Evolutionary conservation across 2,113 vertebrate genomes (phyloP), one percentile per base, ranked within the genome.

Genomic region (Ascaphus truei): DNA sequence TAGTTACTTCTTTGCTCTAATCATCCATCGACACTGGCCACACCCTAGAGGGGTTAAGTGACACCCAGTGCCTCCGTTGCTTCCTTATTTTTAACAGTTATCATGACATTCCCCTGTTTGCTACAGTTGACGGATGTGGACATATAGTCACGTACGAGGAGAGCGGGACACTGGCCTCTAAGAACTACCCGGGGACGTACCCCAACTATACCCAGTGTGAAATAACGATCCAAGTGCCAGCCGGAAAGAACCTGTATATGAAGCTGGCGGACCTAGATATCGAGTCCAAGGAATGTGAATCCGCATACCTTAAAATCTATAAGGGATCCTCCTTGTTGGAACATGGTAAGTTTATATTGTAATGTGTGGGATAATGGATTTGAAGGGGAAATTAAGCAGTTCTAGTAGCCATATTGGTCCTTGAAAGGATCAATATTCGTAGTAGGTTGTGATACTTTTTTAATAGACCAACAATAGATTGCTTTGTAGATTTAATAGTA

Each of bases 191-290:
- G 18, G 82, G 85, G 45, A 91, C 92, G 0, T 94, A 93, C 48
- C 91, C 92, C 57, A 94, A 93, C 72, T 83, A 92, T 65, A 92
- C 92, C 3, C 52, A 80, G 37, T 94, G 92, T 20, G 87, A 92
- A 66, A 90, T 84, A 82, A 91, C 77, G 20, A 88, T 95, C 60
- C 76, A 72, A n/a, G 86, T 92, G 47, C 81, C 88, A 6, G 59
- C 72, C 1, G 89, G 90, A 50, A 91, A 89, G 77, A 88, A 78
- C 4, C 69, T 95, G 51, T 82, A 91, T 45, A 71, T 95, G 64
- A 89, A 81, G 78, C 83, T 95, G 33, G 92, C 89, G 50, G 92
- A 95, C 73, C 72, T 95, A 72, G 89, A 94, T 74, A 87, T 94
- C 0, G 91, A 93, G 71, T 86, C 86, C 13, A 84, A 85, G 75